These are phyloP conservation scores for Leucoraja erinaceus DNA, from an alignment of 2,113 vertebrate species.

Conservation along the genomic window DNA sequence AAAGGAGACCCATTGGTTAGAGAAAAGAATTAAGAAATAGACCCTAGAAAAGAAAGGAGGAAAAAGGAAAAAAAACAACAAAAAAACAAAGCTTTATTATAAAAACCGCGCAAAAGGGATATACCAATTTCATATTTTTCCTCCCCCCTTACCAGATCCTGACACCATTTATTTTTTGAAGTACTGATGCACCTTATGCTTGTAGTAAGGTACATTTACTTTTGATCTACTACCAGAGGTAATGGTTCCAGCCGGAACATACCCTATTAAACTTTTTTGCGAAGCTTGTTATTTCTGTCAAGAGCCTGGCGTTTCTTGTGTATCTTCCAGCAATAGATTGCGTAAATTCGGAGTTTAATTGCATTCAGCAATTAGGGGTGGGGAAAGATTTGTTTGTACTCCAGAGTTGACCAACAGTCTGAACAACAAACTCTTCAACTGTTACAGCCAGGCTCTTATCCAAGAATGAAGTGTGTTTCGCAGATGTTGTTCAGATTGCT, in stretches of 20 bases:
- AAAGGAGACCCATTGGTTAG: no score
- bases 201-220: no score
- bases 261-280: not conserved
- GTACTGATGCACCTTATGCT: no score
- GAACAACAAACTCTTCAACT: conserved; percentile 13
- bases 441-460: not conserved
- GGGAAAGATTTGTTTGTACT: not conserved
- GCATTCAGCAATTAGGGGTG: not conserved
- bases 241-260: not conserved
- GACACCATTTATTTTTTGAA: no score
- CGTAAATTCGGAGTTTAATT: not conserved
- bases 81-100: no score
- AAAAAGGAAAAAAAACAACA: no score
- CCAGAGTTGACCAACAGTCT: not conserved
- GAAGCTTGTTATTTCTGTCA: not conserved
- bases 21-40: no score
- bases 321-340: not conserved
- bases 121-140: no score
- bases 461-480: not conserved
- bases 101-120: no score
- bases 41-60: no score
- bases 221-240: no score
- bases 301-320: not conserved
- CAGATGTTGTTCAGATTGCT: not conserved
- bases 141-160: no score